A percentile compares a stretch with the other conserved stretches of the same genome.
phyloP scores from a whole-genome alignment of 2,113 vertebrate species.

The Pachyramphus minor region DNA sequence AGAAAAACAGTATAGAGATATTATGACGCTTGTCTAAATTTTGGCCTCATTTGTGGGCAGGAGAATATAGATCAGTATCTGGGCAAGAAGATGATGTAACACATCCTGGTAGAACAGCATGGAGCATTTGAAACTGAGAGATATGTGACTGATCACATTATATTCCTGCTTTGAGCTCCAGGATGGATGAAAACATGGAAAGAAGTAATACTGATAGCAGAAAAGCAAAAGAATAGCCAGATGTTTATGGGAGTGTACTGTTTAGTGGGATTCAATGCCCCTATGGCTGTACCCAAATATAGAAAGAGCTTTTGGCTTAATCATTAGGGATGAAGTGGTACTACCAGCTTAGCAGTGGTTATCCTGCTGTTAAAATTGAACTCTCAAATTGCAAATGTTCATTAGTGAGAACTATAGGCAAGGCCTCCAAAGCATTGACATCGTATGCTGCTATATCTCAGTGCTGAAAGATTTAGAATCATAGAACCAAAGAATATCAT shows the following conservation, averaged over 20 bases:
- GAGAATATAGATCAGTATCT: neutral
- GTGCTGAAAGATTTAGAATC: neutral
- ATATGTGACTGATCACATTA: neutral
- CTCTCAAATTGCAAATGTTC: neutral
- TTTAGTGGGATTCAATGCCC: neutral
- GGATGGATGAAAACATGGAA: neutral
- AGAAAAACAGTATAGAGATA: neutral
- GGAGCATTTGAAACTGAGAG: neutral
- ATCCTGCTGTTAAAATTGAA: slow-evolving; percentile 11
- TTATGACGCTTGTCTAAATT: neutral
- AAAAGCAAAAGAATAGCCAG: neutral
- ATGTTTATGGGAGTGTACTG: neutral
- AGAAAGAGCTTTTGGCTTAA: slow-evolving; percentile 26
- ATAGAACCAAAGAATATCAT: neutral
- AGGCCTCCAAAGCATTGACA: neutral
- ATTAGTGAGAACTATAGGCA: neutral
- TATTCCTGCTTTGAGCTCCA: neutral
- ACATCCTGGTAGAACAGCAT: neutral
- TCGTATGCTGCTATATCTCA: neutral
- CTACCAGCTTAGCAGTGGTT: neutral
- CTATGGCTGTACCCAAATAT: neutral
- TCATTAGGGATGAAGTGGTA: neutral
- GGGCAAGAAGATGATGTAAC: neutral
- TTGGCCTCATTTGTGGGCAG: neutral
- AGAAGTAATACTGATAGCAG: neutral